A percentile compares a stretch with the other conserved stretches of the same genome.
Conservation (phyloP, 2,888 invertebrate genomes). For the Sipunculus nudus region DNA sequence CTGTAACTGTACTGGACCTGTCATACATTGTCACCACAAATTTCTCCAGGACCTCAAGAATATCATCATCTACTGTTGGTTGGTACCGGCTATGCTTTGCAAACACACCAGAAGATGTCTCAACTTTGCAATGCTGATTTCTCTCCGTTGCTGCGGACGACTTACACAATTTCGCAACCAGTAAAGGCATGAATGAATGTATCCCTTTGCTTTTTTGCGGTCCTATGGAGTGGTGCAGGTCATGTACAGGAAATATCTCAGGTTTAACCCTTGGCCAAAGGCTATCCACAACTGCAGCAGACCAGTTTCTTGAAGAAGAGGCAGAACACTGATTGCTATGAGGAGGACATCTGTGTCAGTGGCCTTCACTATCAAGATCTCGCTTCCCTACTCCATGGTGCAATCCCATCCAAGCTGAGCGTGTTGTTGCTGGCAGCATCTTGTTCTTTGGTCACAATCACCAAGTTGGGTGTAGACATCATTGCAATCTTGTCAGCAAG, state of each 20-base stretch:
- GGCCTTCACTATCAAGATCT: conserved; percentile 16
- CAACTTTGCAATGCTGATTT: conserved; percentile 41
- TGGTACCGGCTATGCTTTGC: too few species aligned
- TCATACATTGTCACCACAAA: too few species aligned
- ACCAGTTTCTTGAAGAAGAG: conserved; percentile 14
- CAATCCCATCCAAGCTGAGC: conserved; percentile 8
- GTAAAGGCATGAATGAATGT: conserved; percentile 42
- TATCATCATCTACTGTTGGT: too few species aligned
- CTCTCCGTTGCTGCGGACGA: conserved; percentile 38
- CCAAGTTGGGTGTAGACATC: conserved; percentile 5
- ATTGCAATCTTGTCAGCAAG: conserved; percentile 25
- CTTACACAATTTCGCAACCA: conserved; percentile 40
- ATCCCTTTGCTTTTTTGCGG: conserved; percentile 27
- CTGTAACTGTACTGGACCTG: too few species aligned
- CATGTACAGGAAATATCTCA: conserved; percentile 38
- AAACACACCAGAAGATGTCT: too few species aligned
- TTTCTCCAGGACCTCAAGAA: too few species aligned
- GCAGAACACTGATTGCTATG: conserved; percentile 14
- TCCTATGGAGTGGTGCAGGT: conserved; percentile 25
- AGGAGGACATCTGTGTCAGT: conserved; percentile 21
- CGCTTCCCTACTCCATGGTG: conserved; percentile 22
- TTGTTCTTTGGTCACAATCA: conserved; percentile 31
- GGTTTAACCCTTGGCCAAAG: conserved; percentile 32
- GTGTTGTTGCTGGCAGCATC: conserved; percentile 16
- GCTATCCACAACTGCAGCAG: conserved; percentile 32